Evolutionary conservation across 2,797 vertebrate genomes (phyloP).

Genomic region (Oophaga sylvatica): DNA sequence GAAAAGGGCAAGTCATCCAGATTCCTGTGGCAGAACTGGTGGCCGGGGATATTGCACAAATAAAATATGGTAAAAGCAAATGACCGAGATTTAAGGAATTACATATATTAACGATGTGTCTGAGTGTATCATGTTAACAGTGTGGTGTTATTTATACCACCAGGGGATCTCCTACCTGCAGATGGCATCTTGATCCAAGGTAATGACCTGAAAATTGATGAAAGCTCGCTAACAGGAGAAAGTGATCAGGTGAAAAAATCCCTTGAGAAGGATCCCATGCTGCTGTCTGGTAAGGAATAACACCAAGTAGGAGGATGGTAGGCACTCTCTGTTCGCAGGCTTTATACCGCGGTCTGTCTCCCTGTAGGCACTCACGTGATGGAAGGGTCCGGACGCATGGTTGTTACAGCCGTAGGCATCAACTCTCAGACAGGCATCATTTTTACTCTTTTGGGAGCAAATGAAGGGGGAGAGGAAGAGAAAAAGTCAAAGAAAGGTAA

Average conservation of each 20-base stretch:
- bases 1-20: constrained; percentile 96
- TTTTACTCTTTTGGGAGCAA: constrained; percentile 90
- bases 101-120: neutral
- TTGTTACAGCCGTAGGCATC: constrained; percentile 92
- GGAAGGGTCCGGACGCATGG: constrained; percentile 96
- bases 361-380: constrained; percentile 93
- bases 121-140: neutral
- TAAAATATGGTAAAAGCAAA: constrained; percentile 90
- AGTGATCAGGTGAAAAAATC: constrained; percentile 95
- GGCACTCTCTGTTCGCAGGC: neutral
- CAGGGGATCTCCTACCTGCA: constrained; percentile 93
- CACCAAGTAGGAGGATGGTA: neutral
- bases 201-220: constrained; percentile 96
- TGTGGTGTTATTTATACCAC: neutral
- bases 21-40: constrained; percentile 94
- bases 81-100: neutral
- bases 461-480: constrained; percentile 82
- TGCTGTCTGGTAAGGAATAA: constrained; percentile 85
- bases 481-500: constrained; percentile 98
- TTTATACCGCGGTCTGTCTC: neutral
- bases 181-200: constrained; percentile 96
- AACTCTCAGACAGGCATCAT: constrained; percentile 99
- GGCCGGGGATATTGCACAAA: constrained; percentile 94
- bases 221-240: constrained; percentile 95
- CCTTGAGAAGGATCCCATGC: constrained; percentile 91